A percentile compares a stretch with the other conserved stretches of the same genome.
Evolutionary conservation across 2,113 vertebrate species (phyloP).

Genomic region (Centrocercus urophasianus): DNA sequence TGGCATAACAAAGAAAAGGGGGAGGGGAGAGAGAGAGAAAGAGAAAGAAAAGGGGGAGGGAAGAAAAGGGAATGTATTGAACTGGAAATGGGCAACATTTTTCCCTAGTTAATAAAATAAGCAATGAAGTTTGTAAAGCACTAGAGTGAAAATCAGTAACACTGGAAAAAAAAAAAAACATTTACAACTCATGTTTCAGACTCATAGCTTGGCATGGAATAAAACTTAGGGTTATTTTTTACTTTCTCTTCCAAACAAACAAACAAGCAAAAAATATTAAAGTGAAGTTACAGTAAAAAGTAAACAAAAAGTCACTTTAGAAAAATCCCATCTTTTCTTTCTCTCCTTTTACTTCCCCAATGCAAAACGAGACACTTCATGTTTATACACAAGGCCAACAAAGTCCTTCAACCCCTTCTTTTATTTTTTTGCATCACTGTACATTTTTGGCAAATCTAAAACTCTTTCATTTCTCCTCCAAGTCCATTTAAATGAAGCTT

Average conservation of each 20-base stretch:
- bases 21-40: not conserved
- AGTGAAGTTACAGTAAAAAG: not conserved
- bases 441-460: constrained; percentile 61
- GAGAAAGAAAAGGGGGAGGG: not conserved
- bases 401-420: constrained; percentile 25
- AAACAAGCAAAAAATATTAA: not conserved
- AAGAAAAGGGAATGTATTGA: constrained; percentile 36
- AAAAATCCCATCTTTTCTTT: not conserved
- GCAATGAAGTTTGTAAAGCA: constrained; percentile 75
- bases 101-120: constrained; percentile 73
- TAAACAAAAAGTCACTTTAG: not conserved
- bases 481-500: constrained; percentile 62
- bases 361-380: not conserved
- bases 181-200: constrained; percentile 72
- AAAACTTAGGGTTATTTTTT: not conserved
- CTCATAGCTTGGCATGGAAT: constrained; percentile 35
- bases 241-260: not conserved
- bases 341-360: not conserved
- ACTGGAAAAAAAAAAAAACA: constrained; percentile 57
- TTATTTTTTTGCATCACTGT: constrained; percentile 22
- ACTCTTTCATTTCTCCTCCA: constrained; percentile 60
- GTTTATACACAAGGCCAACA: not conserved
- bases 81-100: constrained; percentile 47
- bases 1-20: not conserved
- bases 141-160: constrained; percentile 68